These are phyloP conservation scores for Onchidella celtica DNA, from an alignment of 2,888 invertebrate species.

Conservation along the genomic window DNA sequence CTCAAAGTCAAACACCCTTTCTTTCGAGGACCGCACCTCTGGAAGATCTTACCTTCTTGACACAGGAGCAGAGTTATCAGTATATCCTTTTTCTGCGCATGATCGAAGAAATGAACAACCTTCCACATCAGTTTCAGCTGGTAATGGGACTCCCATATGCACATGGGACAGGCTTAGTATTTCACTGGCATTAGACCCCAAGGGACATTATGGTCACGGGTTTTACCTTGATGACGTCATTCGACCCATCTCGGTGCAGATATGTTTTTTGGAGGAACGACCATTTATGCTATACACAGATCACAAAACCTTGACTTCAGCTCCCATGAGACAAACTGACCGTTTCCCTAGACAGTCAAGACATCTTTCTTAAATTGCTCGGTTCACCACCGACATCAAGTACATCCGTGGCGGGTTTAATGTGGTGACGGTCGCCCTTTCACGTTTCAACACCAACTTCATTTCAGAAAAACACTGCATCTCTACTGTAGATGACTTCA, in stretches of 20 bases:
- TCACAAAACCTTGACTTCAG: background rate
- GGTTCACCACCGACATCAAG: slow-evolving; percentile 30
- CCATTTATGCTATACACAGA: slow-evolving; percentile 1
- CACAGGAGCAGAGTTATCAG: slow-evolving; percentile 20
- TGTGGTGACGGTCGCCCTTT: slow-evolving; percentile 44
- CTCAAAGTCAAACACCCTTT: background rate
- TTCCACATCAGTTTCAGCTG: background rate
- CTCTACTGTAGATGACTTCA: slow-evolving; percentile 17
- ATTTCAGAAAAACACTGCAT: background rate
- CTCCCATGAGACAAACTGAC: background rate
- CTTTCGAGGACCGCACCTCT: background rate
- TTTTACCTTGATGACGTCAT: no score
- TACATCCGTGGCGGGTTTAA: slow-evolving; percentile 36
- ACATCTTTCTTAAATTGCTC: slow-evolving; percentile 44
- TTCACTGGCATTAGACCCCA: no score
- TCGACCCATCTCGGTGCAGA: no score
- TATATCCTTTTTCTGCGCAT: slow-evolving; percentile 33
- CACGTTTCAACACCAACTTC: slow-evolving; percentile 24
- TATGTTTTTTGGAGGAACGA: background rate
- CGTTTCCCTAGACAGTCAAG: slow-evolving; percentile 35
- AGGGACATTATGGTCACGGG: no score
- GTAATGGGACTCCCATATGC: slow-evolving; percentile 16
- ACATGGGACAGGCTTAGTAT: slow-evolving; percentile 19
- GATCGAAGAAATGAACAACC: slow-evolving; percentile 1
- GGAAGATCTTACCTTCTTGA: no score